A percentile compares a stretch with the other conserved stretches of the same genome.
These are phyloP conservation scores for Spodoptera frugiperda DNA, from an alignment of 1,140 invertebrate genomes.

Conservation along the genomic window DNA sequence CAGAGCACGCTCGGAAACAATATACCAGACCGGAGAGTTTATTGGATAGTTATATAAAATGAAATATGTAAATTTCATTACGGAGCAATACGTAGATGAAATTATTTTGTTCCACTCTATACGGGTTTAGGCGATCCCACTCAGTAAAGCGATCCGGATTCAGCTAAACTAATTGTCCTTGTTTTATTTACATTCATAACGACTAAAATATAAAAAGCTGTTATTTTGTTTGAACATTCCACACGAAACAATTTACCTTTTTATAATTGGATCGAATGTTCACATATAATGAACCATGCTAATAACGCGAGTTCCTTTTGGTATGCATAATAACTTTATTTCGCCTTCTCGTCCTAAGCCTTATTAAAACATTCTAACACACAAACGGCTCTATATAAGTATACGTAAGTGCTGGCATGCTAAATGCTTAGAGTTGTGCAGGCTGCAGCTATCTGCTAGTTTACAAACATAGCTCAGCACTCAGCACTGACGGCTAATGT, in stretches of 20 bases:
- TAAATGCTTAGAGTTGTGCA: conserved; percentile 10
- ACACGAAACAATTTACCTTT: conserved; percentile 7
- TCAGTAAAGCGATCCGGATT: neutral
- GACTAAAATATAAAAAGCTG: neutral
- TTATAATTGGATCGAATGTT: conserved; percentile 26
- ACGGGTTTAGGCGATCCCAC: conserved; percentile 31
- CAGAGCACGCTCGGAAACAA: conserved; percentile 64
- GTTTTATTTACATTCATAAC: conserved; percentile 24
- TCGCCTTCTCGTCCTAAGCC: neutral
- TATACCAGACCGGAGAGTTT: conserved; percentile 56
- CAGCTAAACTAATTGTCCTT: neutral
- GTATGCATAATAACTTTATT: conserved; percentile 26
- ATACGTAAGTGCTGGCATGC: conserved; percentile 9
- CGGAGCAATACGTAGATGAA: conserved; percentile 34
- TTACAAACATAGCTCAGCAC: conserved; percentile 27
- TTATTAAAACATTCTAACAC: conserved; percentile 30
- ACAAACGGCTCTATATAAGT: conserved; percentile 13
- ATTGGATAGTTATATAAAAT: conserved; percentile 59
- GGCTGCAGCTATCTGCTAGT: conserved; percentile 11
- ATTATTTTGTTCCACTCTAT: conserved; percentile 42
- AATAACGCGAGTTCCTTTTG: neutral
- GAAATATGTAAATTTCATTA: conserved; percentile 61
- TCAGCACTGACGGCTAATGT: conserved; percentile 24
- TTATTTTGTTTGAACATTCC: neutral
- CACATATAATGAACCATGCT: neutral